phyloP scores from a whole-genome alignment of 2,888 invertebrate genomes.

The Deladenus siricidicola region DNA sequence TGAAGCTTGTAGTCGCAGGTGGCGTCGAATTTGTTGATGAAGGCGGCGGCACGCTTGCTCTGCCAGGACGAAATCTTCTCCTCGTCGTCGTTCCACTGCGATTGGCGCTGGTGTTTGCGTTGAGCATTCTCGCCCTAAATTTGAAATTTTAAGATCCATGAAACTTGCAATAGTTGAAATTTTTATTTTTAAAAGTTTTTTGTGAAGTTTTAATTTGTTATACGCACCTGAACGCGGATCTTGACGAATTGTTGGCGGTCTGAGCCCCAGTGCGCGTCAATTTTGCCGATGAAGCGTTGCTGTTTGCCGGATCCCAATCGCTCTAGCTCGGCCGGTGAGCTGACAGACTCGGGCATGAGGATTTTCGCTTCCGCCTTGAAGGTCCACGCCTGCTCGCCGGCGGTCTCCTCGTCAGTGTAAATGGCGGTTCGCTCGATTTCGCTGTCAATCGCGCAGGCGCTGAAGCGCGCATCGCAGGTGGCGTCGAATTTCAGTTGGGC shows the following conservation, averaged over 20 bases:
- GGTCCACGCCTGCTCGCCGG: slow-evolving; percentile 39
- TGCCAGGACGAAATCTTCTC: not conserved
- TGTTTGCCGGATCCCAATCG: slow-evolving; percentile 6
- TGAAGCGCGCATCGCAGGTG: slow-evolving; percentile 25
- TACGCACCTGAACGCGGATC: not conserved
- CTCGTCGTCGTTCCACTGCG: not conserved
- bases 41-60: slow-evolving; percentile 33
- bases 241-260: slow-evolving; percentile 8
- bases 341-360: slow-evolving; percentile 31
- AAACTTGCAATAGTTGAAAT: not conserved
- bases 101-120: slow-evolving; percentile 1
- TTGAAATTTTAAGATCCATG: slow-evolving; percentile 5
- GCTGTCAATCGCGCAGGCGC: slow-evolving; percentile 21
- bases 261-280: slow-evolving; percentile 20
- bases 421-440: slow-evolving; percentile 12
- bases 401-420: slow-evolving; percentile 20
- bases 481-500: slow-evolving; percentile 17
- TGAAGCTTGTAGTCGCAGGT: slow-evolving; percentile 34
- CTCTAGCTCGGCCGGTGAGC: slow-evolving; percentile 14
- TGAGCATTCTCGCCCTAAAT: slow-evolving; percentile 23
- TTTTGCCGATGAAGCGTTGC: slow-evolving; percentile 14
- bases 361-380: slow-evolving; percentile 28
- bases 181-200: not conserved
- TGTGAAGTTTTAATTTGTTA: not conserved
- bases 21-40: slow-evolving; percentile 48